Conservation (phyloP, 2,888 invertebrate genomes). For the Aquatica leii region DNA sequence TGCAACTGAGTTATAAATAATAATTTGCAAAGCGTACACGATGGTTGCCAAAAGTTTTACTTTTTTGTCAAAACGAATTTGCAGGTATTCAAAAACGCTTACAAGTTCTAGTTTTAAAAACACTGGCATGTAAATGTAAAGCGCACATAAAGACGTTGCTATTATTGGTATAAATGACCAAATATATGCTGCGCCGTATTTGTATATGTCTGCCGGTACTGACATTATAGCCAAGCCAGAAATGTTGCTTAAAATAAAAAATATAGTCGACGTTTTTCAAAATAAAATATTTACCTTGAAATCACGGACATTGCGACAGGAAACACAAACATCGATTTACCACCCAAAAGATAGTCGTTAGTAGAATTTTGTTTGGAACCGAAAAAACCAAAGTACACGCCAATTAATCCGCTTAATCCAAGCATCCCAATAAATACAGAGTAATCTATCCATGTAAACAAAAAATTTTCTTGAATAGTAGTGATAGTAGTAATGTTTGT, state of each 20-base stretch:
- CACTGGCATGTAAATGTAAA: slow-evolving; percentile 64
- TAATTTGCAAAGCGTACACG: slow-evolving; percentile 64
- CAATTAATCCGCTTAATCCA: no score
- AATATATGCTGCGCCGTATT: slow-evolving; percentile 71
- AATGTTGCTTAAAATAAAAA: slow-evolving; percentile 64
- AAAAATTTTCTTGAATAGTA: no score
- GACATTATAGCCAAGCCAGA: slow-evolving; percentile 77
- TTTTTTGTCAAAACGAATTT: slow-evolving; percentile 67
- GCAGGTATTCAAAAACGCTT: slow-evolving; percentile 71
- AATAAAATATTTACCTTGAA: slow-evolving; percentile 69
- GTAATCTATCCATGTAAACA: no score
- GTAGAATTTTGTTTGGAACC: no score
- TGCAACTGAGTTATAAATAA: slow-evolving; percentile 68
- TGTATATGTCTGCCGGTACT: slow-evolving; percentile 75
- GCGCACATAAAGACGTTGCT: slow-evolving; percentile 48
- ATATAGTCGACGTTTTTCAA: background rate
- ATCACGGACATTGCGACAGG: slow-evolving; percentile 75
- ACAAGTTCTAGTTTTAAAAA: slow-evolving; percentile 73
- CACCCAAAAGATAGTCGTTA: slow-evolving; percentile 72
- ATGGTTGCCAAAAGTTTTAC: slow-evolving; percentile 67
- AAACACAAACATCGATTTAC: slow-evolving; percentile 74
- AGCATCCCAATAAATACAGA: no score
- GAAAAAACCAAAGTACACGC: no score
- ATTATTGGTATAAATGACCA: slow-evolving; percentile 58
- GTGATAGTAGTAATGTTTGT: no score